A percentile compares a stretch with the other conserved stretches of the same genome.
Evolutionary conservation across 2,888 invertebrate genomes (phyloP).

Genomic region (Harpalus rufipes): DNA sequence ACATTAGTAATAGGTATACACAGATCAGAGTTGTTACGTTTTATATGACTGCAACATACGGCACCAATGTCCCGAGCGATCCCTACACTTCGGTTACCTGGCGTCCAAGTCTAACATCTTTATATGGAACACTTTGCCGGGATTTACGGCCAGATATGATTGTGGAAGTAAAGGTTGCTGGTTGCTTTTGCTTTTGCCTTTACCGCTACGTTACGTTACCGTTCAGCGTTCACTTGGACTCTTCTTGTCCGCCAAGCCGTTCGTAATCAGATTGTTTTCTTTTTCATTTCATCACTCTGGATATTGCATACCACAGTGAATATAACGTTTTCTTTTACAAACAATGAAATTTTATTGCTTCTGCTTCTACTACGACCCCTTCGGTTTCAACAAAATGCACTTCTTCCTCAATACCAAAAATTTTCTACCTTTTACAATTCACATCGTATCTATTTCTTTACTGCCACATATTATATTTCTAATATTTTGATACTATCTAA

Average conservation of each 20-base stretch:
- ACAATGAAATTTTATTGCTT: conserved; percentile 44
- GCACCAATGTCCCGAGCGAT: conserved; percentile 40
- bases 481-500: neutral
- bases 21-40: conserved; percentile 63
- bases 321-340: conserved; percentile 51
- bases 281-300: conserved; percentile 51
- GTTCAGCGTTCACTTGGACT: neutral
- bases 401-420: neutral
- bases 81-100: conserved; percentile 50
- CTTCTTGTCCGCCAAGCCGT: conserved; percentile 11
- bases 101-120: conserved; percentile 54
- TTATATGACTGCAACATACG: conserved; percentile 60
- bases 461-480: neutral
- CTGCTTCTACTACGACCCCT: neutral
- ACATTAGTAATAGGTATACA: conserved; percentile 65
- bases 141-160: conserved; percentile 62
- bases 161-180: conserved; percentile 42
- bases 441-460: too few species aligned
- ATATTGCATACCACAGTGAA: conserved; percentile 43
- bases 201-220: neutral
- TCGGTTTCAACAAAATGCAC: neutral
- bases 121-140: conserved; percentile 60
- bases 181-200: neutral
- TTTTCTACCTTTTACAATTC: neutral
- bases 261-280: conserved; percentile 63